Evolutionary conservation across 92 coral and sea anemone genomes (phyloP).

Genomic region (Hydrozoanthus gracilis): DNA sequence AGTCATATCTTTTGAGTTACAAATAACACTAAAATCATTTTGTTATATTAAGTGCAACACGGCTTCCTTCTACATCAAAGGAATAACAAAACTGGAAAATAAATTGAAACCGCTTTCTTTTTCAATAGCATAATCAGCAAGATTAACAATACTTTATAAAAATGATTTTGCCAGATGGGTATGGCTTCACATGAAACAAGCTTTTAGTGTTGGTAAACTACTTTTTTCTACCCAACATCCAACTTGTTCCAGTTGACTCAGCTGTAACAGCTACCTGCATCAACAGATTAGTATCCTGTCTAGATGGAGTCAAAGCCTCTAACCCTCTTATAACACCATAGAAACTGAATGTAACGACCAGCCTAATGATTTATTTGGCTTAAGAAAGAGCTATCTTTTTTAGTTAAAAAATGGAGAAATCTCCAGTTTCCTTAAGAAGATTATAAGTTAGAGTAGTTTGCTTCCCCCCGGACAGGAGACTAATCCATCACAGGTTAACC

Average conservation of each 20-base stretch:
- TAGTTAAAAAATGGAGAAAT: not conserved
- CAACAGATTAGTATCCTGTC: too few relatives aligned
- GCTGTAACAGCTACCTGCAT: too few relatives aligned
- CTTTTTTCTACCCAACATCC: not conserved
- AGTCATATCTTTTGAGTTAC: too few relatives aligned
- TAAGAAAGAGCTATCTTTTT: not conserved
- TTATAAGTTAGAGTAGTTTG: not conserved
- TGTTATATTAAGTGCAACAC: too few relatives aligned
- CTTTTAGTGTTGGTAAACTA: not conserved
- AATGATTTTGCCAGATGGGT: not conserved
- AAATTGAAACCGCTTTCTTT: not conserved
- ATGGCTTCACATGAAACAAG: not conserved
- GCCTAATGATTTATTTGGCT: not conserved
- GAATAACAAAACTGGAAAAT: too few relatives aligned
- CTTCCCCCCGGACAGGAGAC: too few relatives aligned
- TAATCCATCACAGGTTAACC: too few relatives aligned
- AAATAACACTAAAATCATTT: too few relatives aligned
- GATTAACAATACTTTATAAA: not conserved
- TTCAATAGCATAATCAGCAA: not conserved
- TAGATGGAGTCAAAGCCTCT: too few relatives aligned
- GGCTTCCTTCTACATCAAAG: too few relatives aligned
- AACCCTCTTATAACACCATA: too few relatives aligned
- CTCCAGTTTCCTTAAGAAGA: not conserved
- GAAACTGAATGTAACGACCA: not conserved
- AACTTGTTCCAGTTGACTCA: too few relatives aligned